phyloP scores from a whole-genome alignment of 2,888 invertebrate genomes.

The Anthoptus insignis region DNA sequence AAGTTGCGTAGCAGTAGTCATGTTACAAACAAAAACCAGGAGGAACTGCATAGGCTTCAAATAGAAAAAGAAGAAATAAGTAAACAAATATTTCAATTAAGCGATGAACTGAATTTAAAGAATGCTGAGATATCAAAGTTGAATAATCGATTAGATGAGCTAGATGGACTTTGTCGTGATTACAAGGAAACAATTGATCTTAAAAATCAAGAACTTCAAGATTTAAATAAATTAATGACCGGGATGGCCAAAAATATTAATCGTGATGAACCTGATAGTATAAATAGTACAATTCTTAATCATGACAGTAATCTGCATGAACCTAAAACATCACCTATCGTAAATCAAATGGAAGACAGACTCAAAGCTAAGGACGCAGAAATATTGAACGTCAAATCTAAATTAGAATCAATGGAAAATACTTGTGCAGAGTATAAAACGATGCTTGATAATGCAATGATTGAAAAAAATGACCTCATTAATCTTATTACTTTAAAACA shows the following conservation, averaged over 20 bases:
- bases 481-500: slow-evolving; percentile 93
- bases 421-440: slow-evolving; percentile 64
- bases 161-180: slow-evolving; percentile 55
- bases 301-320: neutral
- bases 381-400: slow-evolving; percentile 58
- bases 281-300: neutral
- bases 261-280: neutral
- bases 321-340: neutral
- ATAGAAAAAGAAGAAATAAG: slow-evolving; percentile 65
- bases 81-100: slow-evolving; percentile 60
- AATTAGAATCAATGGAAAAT: slow-evolving; percentile 59
- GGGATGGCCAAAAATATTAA: slow-evolving; percentile 67
- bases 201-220: slow-evolving; percentile 75
- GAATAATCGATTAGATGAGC: slow-evolving; percentile 55
- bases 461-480: slow-evolving; percentile 90
- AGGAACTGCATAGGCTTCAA: slow-evolving; percentile 63
- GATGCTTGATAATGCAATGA: slow-evolving; percentile 61
- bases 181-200: slow-evolving; percentile 57
- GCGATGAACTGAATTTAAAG: slow-evolving; percentile 64
- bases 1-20: slow-evolving; percentile 53
- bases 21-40: slow-evolving; percentile 56
- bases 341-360: slow-evolving; percentile 57
- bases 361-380: slow-evolving; percentile 61
- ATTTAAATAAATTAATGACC: slow-evolving; percentile 68
- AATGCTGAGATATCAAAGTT: slow-evolving; percentile 62